Evolutionary conservation across 2,113 vertebrate species (phyloP), one percentile per base, ranked within the genome.

Genomic region (Pterocles orientalis): DNA sequence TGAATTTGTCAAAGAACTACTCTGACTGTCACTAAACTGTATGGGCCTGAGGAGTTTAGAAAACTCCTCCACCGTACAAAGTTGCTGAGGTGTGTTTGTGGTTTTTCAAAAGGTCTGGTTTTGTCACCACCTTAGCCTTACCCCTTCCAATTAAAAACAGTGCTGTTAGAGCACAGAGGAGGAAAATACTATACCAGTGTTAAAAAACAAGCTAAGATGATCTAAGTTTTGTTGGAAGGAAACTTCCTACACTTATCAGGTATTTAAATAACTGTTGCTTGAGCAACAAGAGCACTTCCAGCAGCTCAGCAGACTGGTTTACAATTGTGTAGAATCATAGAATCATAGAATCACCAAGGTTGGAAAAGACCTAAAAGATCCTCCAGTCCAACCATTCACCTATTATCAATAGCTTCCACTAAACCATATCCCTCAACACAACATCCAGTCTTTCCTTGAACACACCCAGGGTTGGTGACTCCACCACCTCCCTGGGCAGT

Each of bases 31-130:
- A 21, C 9, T 41, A 20, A 41, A 15, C 75, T 36, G 15, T 34
- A 47, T 3, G 10, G 47, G 36, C 21, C 36, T 29, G 34, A 28
- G 36, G 12, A 41, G 26, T 41, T 77, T 8, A 48, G n/a, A 33
- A n/a, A 36, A 66, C 17, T 3, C 3, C 18, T 70, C 36, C 7
- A 23, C 0, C 0, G 14, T 23, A 7, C 20, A 20, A 86, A 56
- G 61, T 11, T 82, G 60, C 53, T 82, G 65, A 75, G 31, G 14
- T 31, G 4, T 18, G 15, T n/a, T 26, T 79, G 50, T 36, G 18
- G 34, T 45, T 45, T 54, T 33, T 31, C 6, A 18, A 20, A 33
- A 58, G 23, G 21, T 28, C 12, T 89, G 54, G 8, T 25, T 86
- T 80, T 91, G 50, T 73, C 45, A 56, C 29, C 21, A 7, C 23